Evolutionary conservation across 2,797 vertebrate species (phyloP), one percentile per base, ranked within the genome.

Genomic region (Lutjanus argentimaculatus): DNA sequence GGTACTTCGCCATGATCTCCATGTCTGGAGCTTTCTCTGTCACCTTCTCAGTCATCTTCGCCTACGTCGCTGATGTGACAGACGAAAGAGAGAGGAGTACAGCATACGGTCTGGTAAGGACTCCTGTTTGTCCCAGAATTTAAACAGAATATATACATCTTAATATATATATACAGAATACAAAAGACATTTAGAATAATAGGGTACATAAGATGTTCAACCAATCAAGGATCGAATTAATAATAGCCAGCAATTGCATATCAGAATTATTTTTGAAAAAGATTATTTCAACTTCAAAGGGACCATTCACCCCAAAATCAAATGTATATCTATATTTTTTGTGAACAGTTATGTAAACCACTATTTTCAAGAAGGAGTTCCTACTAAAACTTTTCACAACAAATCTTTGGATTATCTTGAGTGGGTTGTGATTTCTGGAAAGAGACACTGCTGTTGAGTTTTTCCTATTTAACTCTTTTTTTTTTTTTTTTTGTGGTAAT

Each of bases 41-140:
- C 93, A 99, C 98, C 0, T 99, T 99, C 92, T 99, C 98, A 7
- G 97, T 99, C 77, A 98, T 99, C 95, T 99, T 99, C 86, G 98
- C 98, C 13, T 99, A 99, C 16, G 97, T 99, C 51, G 97, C 98
- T 63, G 98, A 99, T 72, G 94, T 99, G 80, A 99, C 97, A 0
- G 94, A 97, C 48, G 97, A 97, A 69, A 95, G 94, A 0, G 97
- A 99, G 91, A 96, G 98, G 91, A 98, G 96, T 84, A 96, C 97
- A 46, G 98, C 98, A 3, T 99, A 99, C 13, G 98, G 98, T 88
- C 94, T 97, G 96, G 98, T 99, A 93, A 97, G 96, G 73, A 25
- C 16, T 43, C 4, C 19, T 52, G 12, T n/a, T 22, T 61, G 6
- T 22, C 4, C 8, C 43, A n/a, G 9, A 21, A 55, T 55, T 17